Evolutionary conservation across 2,113 vertebrate species (phyloP).

Genomic region (Silurus glanis): DNA sequence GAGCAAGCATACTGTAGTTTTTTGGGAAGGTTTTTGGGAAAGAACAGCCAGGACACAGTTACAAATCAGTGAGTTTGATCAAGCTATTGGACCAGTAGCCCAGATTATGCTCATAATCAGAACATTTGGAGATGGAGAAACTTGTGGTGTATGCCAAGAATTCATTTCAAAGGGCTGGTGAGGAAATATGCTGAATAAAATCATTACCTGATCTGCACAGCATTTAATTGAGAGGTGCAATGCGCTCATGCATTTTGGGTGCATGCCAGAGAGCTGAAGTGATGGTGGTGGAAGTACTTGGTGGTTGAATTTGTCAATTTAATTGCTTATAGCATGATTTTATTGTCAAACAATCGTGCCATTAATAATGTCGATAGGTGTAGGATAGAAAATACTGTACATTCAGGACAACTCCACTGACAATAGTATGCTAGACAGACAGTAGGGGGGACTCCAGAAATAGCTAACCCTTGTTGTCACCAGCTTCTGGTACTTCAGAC

Average conservation of each 20-base stretch:
- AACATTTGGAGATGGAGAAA: conserved; percentile 45
- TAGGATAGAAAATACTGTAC: neutral
- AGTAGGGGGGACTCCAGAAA: neutral
- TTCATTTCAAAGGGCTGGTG: neutral
- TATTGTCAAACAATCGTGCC: neutral
- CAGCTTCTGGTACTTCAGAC: neutral
- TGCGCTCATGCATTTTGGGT: neutral
- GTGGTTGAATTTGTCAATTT: neutral
- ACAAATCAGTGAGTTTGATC: neutral
- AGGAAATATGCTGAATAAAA: neutral
- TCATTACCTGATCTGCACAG: neutral
- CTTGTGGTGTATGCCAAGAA: neutral
- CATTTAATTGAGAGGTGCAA: neutral
- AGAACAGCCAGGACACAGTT: neutral
- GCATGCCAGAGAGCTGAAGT: conserved; percentile 6
- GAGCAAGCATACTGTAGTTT: neutral
- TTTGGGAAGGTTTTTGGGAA: neutral
- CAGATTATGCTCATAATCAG: conserved; percentile 46
- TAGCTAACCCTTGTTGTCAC: neutral
- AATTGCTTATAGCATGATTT: neutral
- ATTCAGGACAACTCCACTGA: neutral
- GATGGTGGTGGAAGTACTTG: neutral
- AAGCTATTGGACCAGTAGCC: neutral
- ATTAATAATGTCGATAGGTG: neutral
- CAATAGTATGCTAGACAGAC: neutral